Conservation (phyloP, 1,140 invertebrate species). For the Calycopis cecrops region DNA sequence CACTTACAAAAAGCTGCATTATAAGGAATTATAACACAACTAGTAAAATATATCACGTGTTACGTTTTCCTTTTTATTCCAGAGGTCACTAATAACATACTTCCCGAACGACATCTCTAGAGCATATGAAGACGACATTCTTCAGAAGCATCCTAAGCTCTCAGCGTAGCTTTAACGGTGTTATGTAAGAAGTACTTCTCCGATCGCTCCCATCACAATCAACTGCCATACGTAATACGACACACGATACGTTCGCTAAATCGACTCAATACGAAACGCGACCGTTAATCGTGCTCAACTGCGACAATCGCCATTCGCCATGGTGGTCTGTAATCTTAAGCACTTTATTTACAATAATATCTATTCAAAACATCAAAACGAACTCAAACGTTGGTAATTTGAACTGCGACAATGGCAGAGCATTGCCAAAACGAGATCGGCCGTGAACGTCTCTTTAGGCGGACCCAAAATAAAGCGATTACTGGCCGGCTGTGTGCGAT, state of each 20-base stretch:
- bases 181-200: too few relatives aligned
- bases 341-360: conserved; percentile 54
- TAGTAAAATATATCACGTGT: too few relatives aligned
- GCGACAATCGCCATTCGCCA: conserved; percentile 20
- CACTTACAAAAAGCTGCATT: too few relatives aligned
- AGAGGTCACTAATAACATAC: too few relatives aligned
- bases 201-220: too few relatives aligned
- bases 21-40: too few relatives aligned
- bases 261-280: background rate
- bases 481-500: conserved; percentile 41
- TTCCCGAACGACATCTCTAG: too few relatives aligned
- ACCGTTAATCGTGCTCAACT: background rate
- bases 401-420: conserved; percentile 36
- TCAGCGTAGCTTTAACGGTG: too few relatives aligned
- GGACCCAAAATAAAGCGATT: conserved; percentile 51
- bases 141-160: too few relatives aligned
- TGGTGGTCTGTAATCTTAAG: conserved; percentile 58
- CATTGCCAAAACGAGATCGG: conserved; percentile 53
- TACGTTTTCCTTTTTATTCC: too few relatives aligned
- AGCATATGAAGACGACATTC: too few relatives aligned
- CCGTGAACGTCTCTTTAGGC: conserved; percentile 40
- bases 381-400: conserved; percentile 51
- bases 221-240: background rate
- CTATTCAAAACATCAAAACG: conserved; percentile 37
- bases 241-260: background rate